phyloP scores from a whole-genome alignment of 2,888 invertebrate genomes.

The Suillia variegata region DNA sequence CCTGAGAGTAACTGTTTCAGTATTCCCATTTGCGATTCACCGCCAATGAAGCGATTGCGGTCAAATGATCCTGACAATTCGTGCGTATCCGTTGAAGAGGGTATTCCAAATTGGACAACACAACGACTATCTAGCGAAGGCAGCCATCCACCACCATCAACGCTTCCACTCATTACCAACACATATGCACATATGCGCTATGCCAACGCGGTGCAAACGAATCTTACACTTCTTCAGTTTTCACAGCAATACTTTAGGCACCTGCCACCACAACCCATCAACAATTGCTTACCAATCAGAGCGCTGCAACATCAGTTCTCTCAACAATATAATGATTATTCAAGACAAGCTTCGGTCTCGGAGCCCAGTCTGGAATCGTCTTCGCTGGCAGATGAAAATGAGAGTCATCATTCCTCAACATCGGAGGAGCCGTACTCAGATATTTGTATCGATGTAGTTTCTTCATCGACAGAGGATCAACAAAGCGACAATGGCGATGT shows the following conservation, averaged over 20 bases:
- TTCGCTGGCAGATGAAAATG: constrained; percentile 28
- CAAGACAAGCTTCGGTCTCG: background rate
- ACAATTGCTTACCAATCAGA: background rate
- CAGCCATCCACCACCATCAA: no score
- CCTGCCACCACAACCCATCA: constrained; percentile 6
- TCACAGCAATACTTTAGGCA: constrained; percentile 30
- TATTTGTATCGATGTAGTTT: constrained; percentile 49
- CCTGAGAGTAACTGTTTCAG: constrained; percentile 28
- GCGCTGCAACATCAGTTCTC: background rate
- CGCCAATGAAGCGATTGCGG: constrained; percentile 48
- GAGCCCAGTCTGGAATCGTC: no score
- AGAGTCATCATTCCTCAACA: constrained; percentile 18
- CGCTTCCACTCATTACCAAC: background rate
- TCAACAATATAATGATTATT: background rate
- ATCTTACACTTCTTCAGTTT: constrained; percentile 39
- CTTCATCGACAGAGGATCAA: constrained; percentile 28
- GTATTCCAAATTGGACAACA: no score
- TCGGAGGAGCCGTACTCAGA: constrained; percentile 33
- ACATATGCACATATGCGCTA: constrained; percentile 8
- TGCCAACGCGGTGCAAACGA: constrained; percentile 39
- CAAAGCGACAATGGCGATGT: background rate
- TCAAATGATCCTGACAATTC: constrained; percentile 12
- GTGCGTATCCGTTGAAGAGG: no score
- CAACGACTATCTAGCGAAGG: no score
- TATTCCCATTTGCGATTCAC: constrained; percentile 34